Evolutionary conservation across 1,140 invertebrate species (phyloP).

Genomic region (Drosophila triauraria): DNA sequence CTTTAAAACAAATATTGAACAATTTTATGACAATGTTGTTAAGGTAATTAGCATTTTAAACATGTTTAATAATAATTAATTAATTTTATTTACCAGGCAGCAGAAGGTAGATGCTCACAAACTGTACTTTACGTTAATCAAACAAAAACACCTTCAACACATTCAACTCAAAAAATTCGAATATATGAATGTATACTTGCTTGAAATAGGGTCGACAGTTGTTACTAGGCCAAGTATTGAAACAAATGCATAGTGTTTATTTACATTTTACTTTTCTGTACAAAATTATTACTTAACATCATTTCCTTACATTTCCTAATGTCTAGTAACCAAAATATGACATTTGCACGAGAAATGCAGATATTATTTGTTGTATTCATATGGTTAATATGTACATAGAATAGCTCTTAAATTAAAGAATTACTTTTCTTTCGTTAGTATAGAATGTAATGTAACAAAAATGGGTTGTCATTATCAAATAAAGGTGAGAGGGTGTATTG

Average conservation of each 20-base stretch:
- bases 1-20: too few species aligned
- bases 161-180: too few species aligned
- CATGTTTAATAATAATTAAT: too few species aligned
- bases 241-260: conserved; percentile 42
- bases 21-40: too few species aligned
- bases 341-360: conserved; percentile 12
- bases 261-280: conserved; percentile 37
- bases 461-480: neutral
- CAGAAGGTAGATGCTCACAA: too few species aligned
- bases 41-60: too few species aligned
- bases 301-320: neutral
- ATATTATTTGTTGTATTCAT: conserved; percentile 5
- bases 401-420: neutral
- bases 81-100: too few species aligned
- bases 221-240: conserved; percentile 10
- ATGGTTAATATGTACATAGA: conserved; percentile 32
- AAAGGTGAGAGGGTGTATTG: neutral
- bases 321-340: conserved; percentile 15
- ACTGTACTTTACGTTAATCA: too few species aligned
- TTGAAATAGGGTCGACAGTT: neutral
- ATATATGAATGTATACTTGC: too few species aligned
- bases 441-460: conserved; percentile 10
- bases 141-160: too few species aligned
- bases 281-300: conserved; percentile 12
- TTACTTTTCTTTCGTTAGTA: conserved; percentile 7